Evolutionary conservation across 2,113 vertebrate species (phyloP).

Genomic region (Myrmophylax atrothorax): DNA sequence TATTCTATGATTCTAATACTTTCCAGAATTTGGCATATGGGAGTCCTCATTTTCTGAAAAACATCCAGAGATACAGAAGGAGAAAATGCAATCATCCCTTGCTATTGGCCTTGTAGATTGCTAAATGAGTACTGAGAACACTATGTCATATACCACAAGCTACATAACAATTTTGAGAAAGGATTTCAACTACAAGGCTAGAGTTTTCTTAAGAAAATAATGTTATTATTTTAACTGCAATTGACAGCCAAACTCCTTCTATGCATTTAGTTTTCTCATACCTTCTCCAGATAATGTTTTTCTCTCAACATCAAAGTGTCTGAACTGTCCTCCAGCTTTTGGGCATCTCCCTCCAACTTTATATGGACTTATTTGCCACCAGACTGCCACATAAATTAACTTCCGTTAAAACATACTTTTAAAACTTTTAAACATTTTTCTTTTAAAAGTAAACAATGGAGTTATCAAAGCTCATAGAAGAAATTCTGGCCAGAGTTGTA

Average conservation of each 20-base stretch:
- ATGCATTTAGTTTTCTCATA: not conserved
- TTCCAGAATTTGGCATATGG: not conserved
- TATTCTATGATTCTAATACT: not conserved
- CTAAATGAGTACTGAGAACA: not conserved
- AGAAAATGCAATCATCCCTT: not conserved
- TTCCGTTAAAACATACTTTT: not conserved
- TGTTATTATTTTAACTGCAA: not conserved
- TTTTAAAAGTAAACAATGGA: not conserved
- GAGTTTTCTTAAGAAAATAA: not conserved
- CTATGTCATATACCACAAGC: not conserved
- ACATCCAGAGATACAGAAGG: not conserved
- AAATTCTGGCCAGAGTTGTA: not conserved
- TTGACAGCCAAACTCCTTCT: not conserved
- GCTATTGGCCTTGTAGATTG: not conserved
- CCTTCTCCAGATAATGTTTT: not conserved
- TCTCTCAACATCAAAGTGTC: not conserved
- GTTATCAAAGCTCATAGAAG: not conserved
- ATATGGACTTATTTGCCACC: not conserved
- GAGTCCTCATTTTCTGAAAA: not conserved
- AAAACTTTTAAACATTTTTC: not conserved
- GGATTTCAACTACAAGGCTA: not conserved
- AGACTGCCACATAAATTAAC: not conserved
- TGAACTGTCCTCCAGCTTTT: not conserved
- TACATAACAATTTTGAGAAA: not conserved
- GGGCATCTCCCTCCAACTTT: not conserved